A percentile compares a stretch with the other conserved stretches of the same genome.
Evolutionary conservation across 2,113 vertebrate species (phyloP).

Genomic region (Megaceryle torquata): DNA sequence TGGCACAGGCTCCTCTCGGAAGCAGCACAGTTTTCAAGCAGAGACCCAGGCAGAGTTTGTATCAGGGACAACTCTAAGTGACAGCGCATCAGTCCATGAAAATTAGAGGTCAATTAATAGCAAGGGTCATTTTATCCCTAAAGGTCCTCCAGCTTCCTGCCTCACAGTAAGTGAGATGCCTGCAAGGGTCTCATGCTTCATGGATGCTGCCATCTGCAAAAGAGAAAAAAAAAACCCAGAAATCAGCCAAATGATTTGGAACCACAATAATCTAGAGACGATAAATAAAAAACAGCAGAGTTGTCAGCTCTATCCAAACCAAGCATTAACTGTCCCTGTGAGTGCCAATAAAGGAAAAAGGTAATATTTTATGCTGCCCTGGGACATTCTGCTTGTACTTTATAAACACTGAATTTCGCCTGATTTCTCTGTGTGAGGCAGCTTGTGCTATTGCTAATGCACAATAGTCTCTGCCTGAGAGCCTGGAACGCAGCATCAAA

Average conservation of each 20-base stretch:
- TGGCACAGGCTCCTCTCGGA: neutral
- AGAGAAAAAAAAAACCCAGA: neutral
- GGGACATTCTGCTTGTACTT: neutral
- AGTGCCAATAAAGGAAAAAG: neutral
- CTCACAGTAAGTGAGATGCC: neutral
- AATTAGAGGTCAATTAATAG: neutral
- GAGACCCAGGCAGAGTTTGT: neutral
- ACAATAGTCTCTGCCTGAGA: neutral
- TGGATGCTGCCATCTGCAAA: neutral
- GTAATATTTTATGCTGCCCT: neutral
- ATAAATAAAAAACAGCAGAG: neutral
- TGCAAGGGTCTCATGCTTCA: constrained; percentile 1
- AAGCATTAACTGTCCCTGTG: neutral
- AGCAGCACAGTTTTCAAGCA: neutral
- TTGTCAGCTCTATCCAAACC: neutral
- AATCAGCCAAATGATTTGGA: neutral
- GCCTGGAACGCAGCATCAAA: neutral
- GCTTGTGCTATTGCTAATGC: neutral
- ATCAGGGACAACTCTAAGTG: accelerated
- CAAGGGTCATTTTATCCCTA: neutral
- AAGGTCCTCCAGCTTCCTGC: neutral
- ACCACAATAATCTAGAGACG: neutral
- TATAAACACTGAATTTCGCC: neutral
- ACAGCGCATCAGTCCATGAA: neutral
- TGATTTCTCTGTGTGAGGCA: neutral